Evolutionary conservation across 64 coral and sea anemone genomes (phyloP), one percentile per base, ranked within the genome.

Genomic region (Montipora cactus): DNA sequence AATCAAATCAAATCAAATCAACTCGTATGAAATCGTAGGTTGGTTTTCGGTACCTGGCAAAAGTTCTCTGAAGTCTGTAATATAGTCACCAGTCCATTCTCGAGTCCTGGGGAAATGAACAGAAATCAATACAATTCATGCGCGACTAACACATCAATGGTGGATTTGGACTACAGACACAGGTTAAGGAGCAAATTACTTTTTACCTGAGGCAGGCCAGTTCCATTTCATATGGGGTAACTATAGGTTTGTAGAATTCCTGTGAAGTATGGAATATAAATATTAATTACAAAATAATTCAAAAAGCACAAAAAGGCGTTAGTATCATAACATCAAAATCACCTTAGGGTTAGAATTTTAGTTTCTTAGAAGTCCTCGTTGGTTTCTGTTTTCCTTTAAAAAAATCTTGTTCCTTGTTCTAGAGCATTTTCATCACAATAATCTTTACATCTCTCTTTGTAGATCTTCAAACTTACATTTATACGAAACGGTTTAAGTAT

Each of bases 221-320:
- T 92, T 98, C 97, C 94, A 98, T 95, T 89, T 98, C 97, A 91
- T 89, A 96, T 57, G 97, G 94, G 9, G 92, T 99, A 14, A 96
- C 89, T 64, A 99, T 85, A 21, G 95, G 94, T 85, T 94, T 99
- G 67, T 84, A 96, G 57, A 99, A 99, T 20, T 96, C 97, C 97
- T 99, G 67, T 57, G 57, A 79, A 57, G 18, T 16, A 81, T 53
- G 48, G n/a, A 53, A 52, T 58, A 3, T 3, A 44, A 47, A 14
- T 22, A 37, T 87, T 28, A 87, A 49, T 28, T 55, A 7, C 5
- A 55, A 71, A 10, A 20, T 10, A 73, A 4, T 15, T 28, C 69
- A 5, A 37, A 83, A 83, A 5, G 68, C 21, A 64, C 22, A 59
- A 4, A 9, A 23, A 19, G 37, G 0, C 0, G 37, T 37, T 37